Conservation (phyloP, 2,113 vertebrate genomes). For the Tachysurus vachellii region DNA sequence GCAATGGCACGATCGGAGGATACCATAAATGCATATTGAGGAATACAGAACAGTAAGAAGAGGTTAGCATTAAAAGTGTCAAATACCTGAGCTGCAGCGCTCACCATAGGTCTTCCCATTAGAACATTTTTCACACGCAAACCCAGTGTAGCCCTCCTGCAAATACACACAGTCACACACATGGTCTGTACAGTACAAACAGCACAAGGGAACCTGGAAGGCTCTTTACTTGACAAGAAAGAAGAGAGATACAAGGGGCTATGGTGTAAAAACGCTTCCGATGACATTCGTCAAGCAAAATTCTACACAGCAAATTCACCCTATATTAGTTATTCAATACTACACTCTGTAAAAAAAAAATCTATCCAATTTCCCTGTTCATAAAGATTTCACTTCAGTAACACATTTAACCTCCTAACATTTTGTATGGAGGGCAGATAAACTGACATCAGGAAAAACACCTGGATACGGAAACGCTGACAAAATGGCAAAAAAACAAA, state of each 20-base stretch:
- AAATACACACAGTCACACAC: conserved; percentile 29
- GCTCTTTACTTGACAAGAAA: neutral
- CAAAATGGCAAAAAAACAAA: neutral
- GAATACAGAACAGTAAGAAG: neutral
- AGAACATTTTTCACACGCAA: conserved; percentile 84
- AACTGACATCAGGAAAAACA: neutral
- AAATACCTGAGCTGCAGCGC: conserved; percentile 82
- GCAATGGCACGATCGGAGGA: neutral
- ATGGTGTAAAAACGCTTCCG: neutral
- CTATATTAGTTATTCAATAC: neutral
- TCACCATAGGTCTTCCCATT: conserved; percentile 76
- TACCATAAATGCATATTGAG: neutral
- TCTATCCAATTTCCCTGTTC: neutral
- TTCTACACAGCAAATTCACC: neutral
- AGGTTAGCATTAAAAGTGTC: neutral
- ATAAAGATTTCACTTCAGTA: neutral
- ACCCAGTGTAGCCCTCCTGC: conserved; percentile 84
- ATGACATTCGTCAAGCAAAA: neutral
- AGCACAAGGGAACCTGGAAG: neutral
- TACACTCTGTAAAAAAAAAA: neutral
- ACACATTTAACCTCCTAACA: neutral
- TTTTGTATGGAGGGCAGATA: neutral
- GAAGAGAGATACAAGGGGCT: neutral
- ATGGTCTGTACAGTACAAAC: neutral
- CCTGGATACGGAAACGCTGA: neutral